phyloP scores from a whole-genome alignment of 2,888 invertebrate genomes.

The Adelognathus sp. region DNA sequence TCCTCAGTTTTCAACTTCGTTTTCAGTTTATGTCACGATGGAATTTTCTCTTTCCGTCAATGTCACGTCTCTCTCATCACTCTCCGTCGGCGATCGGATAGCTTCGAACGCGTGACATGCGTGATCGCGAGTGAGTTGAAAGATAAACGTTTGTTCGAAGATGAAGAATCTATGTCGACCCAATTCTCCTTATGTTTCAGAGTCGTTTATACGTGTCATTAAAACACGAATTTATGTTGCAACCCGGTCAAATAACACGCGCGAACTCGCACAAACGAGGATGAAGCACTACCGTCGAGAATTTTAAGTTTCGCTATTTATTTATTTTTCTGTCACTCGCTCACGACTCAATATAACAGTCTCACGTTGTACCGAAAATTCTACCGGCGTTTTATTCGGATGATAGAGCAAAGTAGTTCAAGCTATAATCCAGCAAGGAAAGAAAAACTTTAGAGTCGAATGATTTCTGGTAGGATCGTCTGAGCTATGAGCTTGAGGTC shows the following conservation, averaged over 20 bases:
- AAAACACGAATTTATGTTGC: no score
- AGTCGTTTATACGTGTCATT: no score
- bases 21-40: not conserved
- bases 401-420: not conserved
- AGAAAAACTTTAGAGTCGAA: not conserved
- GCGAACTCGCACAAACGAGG: not conserved
- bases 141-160: not conserved
- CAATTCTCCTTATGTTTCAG: no score
- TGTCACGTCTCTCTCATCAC: not conserved
- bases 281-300: not conserved
- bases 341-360: constrained; percentile 25
- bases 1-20: not conserved
- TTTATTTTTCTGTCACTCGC: constrained; percentile 10
- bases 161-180: not conserved
- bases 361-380: not conserved
- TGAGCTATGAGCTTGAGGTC: constrained; percentile 9
- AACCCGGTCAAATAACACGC: no score
- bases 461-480: constrained; percentile 14
- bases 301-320: not conserved
- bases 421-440: not conserved
- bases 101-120: not conserved
- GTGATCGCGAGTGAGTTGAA: not conserved
- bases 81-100: not conserved
- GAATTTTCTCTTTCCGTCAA: constrained; percentile 8
- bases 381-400: not conserved